Evolutionary conservation across 2,113 vertebrate species (phyloP).

Genomic region (Psammodynastes pulverulentus): DNA sequence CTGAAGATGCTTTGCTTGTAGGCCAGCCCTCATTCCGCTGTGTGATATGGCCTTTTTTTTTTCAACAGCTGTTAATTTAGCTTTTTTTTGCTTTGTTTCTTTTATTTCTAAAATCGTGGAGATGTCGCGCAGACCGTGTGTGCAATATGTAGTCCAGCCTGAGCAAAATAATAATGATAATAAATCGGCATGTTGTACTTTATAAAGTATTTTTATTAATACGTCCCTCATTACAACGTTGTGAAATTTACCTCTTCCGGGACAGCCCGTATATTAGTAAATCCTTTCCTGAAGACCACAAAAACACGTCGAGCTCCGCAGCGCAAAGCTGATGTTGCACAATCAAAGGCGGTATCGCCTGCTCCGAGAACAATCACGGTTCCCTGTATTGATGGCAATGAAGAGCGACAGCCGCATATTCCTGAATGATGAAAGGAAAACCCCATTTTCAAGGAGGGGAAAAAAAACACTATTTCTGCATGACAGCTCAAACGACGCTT

Average conservation of each 20-base stretch:
- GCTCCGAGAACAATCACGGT: constrained; percentile 89
- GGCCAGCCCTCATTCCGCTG: neutral
- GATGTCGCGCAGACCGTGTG: neutral
- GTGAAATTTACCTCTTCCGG: constrained; percentile 84
- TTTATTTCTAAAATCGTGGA: neutral
- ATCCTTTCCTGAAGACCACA: constrained; percentile 89
- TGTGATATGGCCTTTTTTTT: neutral
- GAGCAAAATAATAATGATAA: neutral
- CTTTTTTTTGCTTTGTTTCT: neutral
- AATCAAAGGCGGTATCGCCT: constrained; percentile 97
- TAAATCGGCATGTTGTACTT: neutral
- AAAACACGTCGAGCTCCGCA: constrained; percentile 89
- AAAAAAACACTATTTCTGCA: constrained; percentile 71
- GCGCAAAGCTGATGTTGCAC: constrained; percentile 91
- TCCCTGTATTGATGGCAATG: constrained; percentile 82
- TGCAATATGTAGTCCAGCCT: neutral
- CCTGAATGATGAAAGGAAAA: constrained; percentile 79
- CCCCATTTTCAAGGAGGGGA: constrained; percentile 66
- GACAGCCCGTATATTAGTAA: constrained; percentile 88
- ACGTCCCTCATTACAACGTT: constrained; percentile 10
- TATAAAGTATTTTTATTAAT: constrained; percentile 24
- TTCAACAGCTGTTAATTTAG: neutral
- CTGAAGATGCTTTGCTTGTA: neutral
- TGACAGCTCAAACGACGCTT: constrained; percentile 77
- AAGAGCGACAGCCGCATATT: constrained; percentile 83